These are phyloP conservation scores for Thymelicus lineola DNA, from an alignment of 2,888 invertebrate species.

Conservation along the genomic window DNA sequence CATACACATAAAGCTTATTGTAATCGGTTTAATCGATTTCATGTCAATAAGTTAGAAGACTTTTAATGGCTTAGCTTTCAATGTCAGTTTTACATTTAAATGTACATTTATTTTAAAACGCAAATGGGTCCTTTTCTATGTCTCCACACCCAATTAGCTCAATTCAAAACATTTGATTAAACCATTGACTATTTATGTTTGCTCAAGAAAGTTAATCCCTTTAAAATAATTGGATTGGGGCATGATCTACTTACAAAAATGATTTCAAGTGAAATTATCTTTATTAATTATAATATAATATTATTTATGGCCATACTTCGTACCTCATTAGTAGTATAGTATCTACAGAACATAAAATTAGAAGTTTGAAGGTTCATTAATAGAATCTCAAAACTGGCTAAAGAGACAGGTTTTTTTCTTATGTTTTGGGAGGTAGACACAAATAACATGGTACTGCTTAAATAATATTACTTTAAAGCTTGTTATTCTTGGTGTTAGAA, in stretches of 20 bases:
- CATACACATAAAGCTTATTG: too few relatives aligned
- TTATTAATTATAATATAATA: not conserved
- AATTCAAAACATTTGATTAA: too few relatives aligned
- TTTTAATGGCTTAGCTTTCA: too few relatives aligned
- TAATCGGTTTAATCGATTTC: too few relatives aligned
- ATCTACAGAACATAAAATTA: not conserved
- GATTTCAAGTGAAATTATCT: not conserved
- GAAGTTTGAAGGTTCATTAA: not conserved
- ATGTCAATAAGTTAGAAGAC: too few relatives aligned
- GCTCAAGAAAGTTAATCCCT: too few relatives aligned
- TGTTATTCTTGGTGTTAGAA: conserved; percentile 43
- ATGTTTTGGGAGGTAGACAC: not conserved
- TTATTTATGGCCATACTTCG: conserved; percentile 8
- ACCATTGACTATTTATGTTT: too few relatives aligned
- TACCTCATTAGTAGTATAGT: not conserved
- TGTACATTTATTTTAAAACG: too few relatives aligned
- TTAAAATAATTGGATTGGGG: not conserved
- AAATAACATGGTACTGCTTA: conserved; percentile 3
- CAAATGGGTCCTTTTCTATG: too few relatives aligned
- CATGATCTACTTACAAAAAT: not conserved
- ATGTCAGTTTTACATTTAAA: too few relatives aligned
- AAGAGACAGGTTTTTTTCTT: not conserved
- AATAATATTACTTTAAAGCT: conserved; percentile 44
- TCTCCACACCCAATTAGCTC: too few relatives aligned
- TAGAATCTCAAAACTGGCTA: not conserved